These are phyloP conservation scores for Emmelina monodactyla DNA, from an alignment of 2,888 invertebrate species.

Conservation along the genomic window DNA sequence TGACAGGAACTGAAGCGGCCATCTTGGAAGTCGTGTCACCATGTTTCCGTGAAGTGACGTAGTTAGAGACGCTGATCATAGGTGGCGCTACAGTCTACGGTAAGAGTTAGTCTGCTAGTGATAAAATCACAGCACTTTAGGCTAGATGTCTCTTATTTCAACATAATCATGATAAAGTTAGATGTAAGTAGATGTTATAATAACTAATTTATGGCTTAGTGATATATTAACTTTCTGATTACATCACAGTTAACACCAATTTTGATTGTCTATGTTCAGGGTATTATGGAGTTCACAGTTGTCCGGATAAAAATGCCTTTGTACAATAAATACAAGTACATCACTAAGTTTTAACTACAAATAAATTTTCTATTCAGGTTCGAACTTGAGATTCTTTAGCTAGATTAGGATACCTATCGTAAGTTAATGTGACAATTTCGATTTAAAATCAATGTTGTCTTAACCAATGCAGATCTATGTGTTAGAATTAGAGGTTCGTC, in stretches of 20 bases:
- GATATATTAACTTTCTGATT: too few species aligned
- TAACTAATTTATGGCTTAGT: conserved; percentile 1
- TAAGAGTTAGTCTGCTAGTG: conserved; percentile 1
- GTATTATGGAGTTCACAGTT: too few species aligned
- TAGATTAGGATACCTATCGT: too few species aligned
- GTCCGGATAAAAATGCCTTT: too few species aligned
- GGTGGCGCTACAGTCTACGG: background rate
- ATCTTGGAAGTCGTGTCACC: background rate
- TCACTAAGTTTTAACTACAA: too few species aligned
- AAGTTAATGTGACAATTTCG: conserved; percentile 28
- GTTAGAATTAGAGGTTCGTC: conserved; percentile 21
- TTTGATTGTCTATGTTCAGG: too few species aligned
- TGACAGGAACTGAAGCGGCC: too few species aligned
- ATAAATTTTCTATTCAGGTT: too few species aligned
- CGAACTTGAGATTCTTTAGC: too few species aligned
- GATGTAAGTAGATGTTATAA: background rate
- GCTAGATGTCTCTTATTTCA: conserved; percentile 2
- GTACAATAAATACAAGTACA: too few species aligned
- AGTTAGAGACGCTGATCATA: background rate
- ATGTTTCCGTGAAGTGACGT: conserved; percentile 4
- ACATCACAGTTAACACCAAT: background rate
- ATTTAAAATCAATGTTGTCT: conserved; percentile 40
- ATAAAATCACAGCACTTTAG: conserved; percentile 1
- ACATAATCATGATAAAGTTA: background rate
- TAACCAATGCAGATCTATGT: conserved; percentile 23